These are phyloP conservation scores for Cyrtorhinus lividipennis DNA, from an alignment of 1,140 invertebrate genomes.

Conservation along the genomic window DNA sequence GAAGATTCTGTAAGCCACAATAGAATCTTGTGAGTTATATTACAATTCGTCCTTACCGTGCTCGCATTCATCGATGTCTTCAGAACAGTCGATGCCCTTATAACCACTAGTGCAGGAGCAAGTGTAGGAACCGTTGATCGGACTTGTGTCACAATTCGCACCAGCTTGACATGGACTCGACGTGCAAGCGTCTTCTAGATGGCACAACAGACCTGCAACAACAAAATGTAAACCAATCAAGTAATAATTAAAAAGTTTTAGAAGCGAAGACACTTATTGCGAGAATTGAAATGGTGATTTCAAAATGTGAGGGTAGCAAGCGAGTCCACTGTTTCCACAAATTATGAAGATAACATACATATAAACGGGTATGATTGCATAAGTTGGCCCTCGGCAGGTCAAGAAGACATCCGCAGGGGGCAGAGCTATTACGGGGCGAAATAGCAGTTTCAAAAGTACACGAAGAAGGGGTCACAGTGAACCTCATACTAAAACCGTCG, in stretches of 20 bases:
- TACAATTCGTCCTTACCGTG: conserved; percentile 60
- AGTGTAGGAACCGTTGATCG: conserved; percentile 84
- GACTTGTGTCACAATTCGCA: conserved; percentile 88
- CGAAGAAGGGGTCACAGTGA: not conserved
- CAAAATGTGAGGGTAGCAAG: too few species aligned
- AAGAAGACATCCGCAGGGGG: not conserved
- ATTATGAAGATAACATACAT: too few species aligned
- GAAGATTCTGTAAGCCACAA: not conserved
- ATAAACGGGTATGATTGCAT: too few species aligned
- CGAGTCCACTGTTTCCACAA: too few species aligned
- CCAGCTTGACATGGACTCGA: conserved; percentile 91
- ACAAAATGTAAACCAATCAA: not conserved
- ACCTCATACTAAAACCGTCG: not conserved
- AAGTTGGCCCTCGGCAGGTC: too few species aligned
- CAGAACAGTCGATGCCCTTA: conserved; percentile 78
- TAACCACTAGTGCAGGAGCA: conserved; percentile 86
- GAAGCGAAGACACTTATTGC: too few species aligned
- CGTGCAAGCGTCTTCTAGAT: conserved; percentile 89
- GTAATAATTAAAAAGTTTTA: too few species aligned
- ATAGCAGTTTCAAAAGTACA: not conserved
- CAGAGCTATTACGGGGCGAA: not conserved
- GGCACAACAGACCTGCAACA: conserved; percentile 68
- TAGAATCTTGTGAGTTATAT: not conserved
- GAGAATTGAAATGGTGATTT: too few species aligned
- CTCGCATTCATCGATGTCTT: conserved; percentile 89